Evolutionary conservation across 2,797 vertebrate genomes (phyloP), one percentile per base, ranked within the genome.

Genomic region (Clarias pachynema): DNA sequence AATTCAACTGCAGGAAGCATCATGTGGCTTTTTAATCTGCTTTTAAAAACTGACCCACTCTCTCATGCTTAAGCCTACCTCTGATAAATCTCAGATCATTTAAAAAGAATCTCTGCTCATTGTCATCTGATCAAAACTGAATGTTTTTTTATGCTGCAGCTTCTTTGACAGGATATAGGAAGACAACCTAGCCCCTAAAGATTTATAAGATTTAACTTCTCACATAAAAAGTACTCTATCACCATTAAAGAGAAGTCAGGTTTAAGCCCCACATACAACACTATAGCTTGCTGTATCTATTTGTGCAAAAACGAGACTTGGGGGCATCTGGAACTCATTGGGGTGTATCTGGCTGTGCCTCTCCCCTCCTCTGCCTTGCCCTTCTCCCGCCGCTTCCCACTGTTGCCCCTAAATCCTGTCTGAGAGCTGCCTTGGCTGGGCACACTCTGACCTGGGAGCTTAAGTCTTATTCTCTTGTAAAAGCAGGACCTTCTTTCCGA

Each of bases 381-480:
- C 95, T 70, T 89, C 95, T 94, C 93, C 93, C 92, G 94, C 94
- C 89, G 87, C 84, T 95, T 94, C 93, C 95, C 94, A 93, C 94
- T 92, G 94, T 95, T 93, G 94, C 95, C 94, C 95, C 91, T 93
- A 96, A 96, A 96, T 96, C 94, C 95, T 91, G 91, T 90, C 91
- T 92, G 87, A 94, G 93, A 94, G 95, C 94, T 93, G 92, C 92
- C 91, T 85, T 89, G 94, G 93, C 93, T 94, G 92, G 90, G 90
- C 89, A 95, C 92, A 90, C 95, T 96, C 93, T 93, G 91, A 92
- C 93, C 91, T 95, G 96, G 90, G 93, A 91, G 94, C 95, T 97
- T 98, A 97, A 97, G 96, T 96, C 95, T 95, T 95, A 74, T 95
- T 95, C 93, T 95, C 97, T 99, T 97, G 96, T 99, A 98, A 99